Percentiles rank a stretch among this genome's conserved stretches.
Conservation (phyloP, 1,140 invertebrate species). For the Drosophila seguyi region DNA sequence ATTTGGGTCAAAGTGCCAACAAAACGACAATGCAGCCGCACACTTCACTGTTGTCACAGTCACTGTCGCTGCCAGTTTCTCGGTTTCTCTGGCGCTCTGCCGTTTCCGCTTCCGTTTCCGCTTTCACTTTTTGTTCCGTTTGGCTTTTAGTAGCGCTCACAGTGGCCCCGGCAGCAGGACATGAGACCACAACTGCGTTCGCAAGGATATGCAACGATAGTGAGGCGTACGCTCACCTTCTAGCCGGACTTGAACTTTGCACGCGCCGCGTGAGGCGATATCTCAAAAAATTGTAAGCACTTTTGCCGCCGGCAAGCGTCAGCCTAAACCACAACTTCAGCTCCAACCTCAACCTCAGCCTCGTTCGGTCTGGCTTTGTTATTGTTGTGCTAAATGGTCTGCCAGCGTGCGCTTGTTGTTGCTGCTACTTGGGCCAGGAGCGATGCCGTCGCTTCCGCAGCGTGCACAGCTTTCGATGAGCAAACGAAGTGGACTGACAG, state of each 20-base stretch:
- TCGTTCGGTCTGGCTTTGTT: slow-evolving; percentile 21
- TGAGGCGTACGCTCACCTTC: slow-evolving; percentile 14
- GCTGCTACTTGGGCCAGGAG: slow-evolving; percentile 13
- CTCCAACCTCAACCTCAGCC: slow-evolving; percentile 13
- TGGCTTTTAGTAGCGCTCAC: slow-evolving; percentile 45
- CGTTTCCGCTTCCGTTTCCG: slow-evolving; percentile 59
- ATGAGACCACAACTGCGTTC: slow-evolving; percentile 31
- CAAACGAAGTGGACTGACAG: slow-evolving; percentile 78
- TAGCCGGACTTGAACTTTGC: slow-evolving; percentile 22
- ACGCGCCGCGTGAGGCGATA: slow-evolving; percentile 9
- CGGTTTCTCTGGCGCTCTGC: slow-evolving; percentile 38
- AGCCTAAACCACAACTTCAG: slow-evolving; percentile 8
- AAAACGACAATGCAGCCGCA: slow-evolving; percentile 71
- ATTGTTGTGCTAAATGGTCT: slow-evolving; percentile 35
- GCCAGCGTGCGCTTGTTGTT: slow-evolving; percentile 30
- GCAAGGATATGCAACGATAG: slow-evolving; percentile 36
- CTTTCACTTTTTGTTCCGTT: slow-evolving; percentile 62
- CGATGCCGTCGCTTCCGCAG: slow-evolving; percentile 60
- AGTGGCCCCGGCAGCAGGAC: slow-evolving; percentile 21
- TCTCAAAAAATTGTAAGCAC: slow-evolving; percentile 39
- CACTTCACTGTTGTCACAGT: slow-evolving; percentile 48
- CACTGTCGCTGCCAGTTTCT: slow-evolving; percentile 32
- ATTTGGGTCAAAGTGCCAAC: slow-evolving; percentile 79
- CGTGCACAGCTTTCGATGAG: slow-evolving; percentile 80
- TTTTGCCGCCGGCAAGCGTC: slow-evolving; percentile 46